These are phyloP conservation scores for Melanophora roralis DNA, from an alignment of 2,888 invertebrate species.

Conservation along the genomic window DNA sequence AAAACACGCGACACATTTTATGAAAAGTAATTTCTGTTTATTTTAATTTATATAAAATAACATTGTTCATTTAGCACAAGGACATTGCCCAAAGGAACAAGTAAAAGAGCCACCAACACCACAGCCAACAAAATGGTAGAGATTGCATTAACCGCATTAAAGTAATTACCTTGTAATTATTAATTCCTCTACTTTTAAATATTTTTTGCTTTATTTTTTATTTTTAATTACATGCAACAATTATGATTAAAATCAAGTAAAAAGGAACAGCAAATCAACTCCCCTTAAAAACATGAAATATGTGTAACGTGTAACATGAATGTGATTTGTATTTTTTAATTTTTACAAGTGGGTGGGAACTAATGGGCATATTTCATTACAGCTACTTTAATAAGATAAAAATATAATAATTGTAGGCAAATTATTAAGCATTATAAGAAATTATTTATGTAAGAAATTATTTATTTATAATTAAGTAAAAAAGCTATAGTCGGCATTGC, in stretches of 20 bases:
- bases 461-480: too few relatives aligned
- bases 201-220: constrained; percentile 18
- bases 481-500: too few relatives aligned
- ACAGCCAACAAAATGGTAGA: neutral
- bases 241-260: constrained; percentile 46
- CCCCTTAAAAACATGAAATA: constrained; percentile 25
- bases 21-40: neutral
- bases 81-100: constrained; percentile 10
- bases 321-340: constrained; percentile 49
- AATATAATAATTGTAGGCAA: constrained; percentile 7
- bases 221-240: too few relatives aligned
- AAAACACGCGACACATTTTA: constrained; percentile 27
- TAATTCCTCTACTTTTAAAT: constrained; percentile 19
- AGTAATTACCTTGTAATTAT: constrained; percentile 57
- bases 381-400: constrained; percentile 13
- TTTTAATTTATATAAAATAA: constrained; percentile 18
- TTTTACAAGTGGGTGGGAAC: constrained; percentile 10
- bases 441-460: too few relatives aligned
- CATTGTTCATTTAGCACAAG: neutral
- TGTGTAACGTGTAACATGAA: constrained; percentile 12
- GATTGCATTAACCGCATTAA: constrained; percentile 56
- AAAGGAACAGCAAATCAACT: neutral
- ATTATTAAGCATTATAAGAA: neutral
- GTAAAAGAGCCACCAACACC: neutral
- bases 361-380: neutral